Evolutionary conservation across 2,888 invertebrate genomes (phyloP).

Genomic region (Chaetogeoica ovagalla): DNA sequence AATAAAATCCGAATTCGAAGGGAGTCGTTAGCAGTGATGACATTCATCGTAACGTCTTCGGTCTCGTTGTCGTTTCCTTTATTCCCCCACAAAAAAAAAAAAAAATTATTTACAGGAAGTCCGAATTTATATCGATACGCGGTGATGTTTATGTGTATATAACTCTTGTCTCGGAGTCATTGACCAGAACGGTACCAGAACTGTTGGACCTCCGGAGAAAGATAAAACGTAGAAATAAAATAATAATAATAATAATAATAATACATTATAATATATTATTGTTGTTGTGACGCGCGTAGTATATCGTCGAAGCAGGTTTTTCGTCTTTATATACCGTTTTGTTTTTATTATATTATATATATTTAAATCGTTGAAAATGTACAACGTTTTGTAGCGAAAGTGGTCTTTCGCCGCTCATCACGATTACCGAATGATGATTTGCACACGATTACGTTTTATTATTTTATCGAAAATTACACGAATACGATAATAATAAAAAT

Average conservation of each 20-base stretch:
- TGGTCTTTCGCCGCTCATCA: conserved; percentile 22
- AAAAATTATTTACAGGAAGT: conserved; percentile 22
- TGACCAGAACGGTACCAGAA: conserved; percentile 14
- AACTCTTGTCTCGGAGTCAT: conserved; percentile 10
- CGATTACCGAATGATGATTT: not conserved
- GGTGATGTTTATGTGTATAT: conserved; percentile 7
- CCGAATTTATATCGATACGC: conserved; percentile 8
- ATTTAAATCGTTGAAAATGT: conserved; percentile 12
- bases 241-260: not conserved
- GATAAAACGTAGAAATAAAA: not conserved
- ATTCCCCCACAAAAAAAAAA: too few relatives aligned
- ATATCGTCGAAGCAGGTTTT: not conserved
- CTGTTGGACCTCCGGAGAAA: not conserved
- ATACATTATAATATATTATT: conserved; percentile 16
- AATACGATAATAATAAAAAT: not conserved
- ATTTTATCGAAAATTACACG: too few relatives aligned
- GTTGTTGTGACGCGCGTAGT: not conserved
- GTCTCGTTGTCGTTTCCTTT: conserved; percentile 3
- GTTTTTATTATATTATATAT: not conserved
- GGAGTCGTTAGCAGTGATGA: not conserved
- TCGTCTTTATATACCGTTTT: not conserved
- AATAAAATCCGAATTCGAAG: conserved; percentile 14
- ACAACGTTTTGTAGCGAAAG: conserved; percentile 42
- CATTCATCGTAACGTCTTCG: not conserved
- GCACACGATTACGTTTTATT: not conserved